Evolutionary conservation across 2,888 invertebrate species (phyloP).

Genomic region (Drosophila paramelanica): DNA sequence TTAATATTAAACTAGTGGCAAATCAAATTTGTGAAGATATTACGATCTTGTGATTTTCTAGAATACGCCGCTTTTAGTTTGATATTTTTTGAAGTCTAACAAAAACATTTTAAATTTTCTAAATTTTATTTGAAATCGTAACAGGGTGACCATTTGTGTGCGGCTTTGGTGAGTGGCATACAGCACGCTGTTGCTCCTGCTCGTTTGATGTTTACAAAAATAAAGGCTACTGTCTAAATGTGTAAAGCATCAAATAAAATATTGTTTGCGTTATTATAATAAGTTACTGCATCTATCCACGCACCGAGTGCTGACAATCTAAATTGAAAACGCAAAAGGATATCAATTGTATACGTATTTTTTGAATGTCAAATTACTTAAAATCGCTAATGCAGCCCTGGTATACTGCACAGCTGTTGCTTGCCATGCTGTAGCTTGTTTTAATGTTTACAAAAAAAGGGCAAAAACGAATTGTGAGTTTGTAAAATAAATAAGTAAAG

Average conservation of each 20-base stretch:
- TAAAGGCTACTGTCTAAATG: too few species aligned
- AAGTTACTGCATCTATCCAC: background rate
- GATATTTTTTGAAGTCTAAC: too few species aligned
- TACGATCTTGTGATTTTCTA: background rate
- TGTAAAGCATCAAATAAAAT: too few species aligned
- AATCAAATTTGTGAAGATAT: conserved; percentile 12
- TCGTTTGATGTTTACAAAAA: too few species aligned
- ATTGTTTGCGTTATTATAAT: too few species aligned
- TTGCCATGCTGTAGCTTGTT: conserved; percentile 54
- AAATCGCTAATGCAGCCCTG: conserved; percentile 22
- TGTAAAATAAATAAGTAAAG: conserved; percentile 8
- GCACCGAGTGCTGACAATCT: background rate
- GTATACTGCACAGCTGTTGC: conserved; percentile 64
- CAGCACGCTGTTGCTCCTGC: too few species aligned
- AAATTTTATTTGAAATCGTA: background rate
- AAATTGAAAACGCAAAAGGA: background rate
- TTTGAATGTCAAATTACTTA: conserved; percentile 1
- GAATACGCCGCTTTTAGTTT: background rate
- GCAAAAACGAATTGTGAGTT: background rate
- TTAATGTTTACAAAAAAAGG: conserved; percentile 50
- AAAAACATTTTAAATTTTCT: too few species aligned
- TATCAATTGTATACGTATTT: background rate
- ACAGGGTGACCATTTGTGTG: background rate
- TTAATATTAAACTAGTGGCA: conserved; percentile 1
- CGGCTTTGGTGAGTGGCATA: background rate